Conservation (phyloP, 2,888 invertebrate species). For the Calephelis perditalis region DNA sequence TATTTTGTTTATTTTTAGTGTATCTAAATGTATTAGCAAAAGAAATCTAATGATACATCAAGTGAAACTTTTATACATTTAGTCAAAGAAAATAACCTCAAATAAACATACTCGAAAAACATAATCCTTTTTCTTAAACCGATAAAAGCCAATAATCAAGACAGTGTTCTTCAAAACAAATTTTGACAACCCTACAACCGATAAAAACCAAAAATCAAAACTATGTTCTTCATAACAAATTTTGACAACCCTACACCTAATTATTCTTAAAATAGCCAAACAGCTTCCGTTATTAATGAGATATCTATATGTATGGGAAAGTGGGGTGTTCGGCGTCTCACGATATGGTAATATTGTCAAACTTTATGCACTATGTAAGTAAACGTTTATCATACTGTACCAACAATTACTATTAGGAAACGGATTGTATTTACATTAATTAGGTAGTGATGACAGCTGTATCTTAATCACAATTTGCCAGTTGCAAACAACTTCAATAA, state of each 20-base stretch:
- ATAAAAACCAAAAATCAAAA: too few species aligned
- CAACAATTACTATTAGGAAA: background rate
- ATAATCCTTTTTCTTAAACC: background rate
- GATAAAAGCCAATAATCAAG: too few species aligned
- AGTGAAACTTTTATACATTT: too few species aligned
- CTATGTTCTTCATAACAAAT: background rate
- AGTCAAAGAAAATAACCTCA: too few species aligned
- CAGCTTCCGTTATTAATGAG: slow-evolving; percentile 45
- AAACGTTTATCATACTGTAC: slow-evolving; percentile 15
- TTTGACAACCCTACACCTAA: slow-evolving; percentile 26
- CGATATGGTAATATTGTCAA: slow-evolving; percentile 33
- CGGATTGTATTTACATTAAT: background rate
- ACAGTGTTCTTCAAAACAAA: background rate
- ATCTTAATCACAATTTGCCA: too few species aligned
- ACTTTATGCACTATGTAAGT: slow-evolving; percentile 25
- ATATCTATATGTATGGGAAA: slow-evolving; percentile 41
- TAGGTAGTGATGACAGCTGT: too few species aligned
- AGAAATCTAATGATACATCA: too few species aligned
- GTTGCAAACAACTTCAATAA: too few species aligned
- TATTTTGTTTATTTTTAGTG: too few species aligned
- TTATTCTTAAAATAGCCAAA: slow-evolving; percentile 35
- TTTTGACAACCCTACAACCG: slow-evolving; percentile 25
- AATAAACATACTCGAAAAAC: too few species aligned
- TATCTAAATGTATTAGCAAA: too few species aligned
- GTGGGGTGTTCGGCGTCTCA: slow-evolving; percentile 39